phyloP scores from a whole-genome alignment of 2,113 vertebrate genomes.

The Pelmatolapia mariae region DNA sequence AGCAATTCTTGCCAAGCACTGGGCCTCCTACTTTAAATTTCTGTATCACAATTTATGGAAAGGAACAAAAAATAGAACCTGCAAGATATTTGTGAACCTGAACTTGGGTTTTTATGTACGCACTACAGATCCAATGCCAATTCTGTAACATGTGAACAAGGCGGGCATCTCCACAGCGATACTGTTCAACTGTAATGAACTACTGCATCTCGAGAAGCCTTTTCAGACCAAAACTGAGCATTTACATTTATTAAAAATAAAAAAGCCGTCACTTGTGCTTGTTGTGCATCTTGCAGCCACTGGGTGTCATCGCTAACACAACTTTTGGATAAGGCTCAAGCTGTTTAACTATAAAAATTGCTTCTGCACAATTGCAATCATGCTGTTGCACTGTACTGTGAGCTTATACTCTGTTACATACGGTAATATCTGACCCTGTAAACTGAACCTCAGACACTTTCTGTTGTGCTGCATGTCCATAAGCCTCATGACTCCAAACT shows the following conservation, averaged over 20 bases:
- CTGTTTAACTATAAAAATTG: not conserved
- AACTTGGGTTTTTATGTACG: not conserved
- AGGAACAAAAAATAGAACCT: not conserved
- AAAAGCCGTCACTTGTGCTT: not conserved
- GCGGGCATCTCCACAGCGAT: not conserved
- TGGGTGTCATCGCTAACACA: slow-evolving; percentile 25
- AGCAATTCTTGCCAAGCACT: not conserved
- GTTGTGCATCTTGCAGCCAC: not conserved
- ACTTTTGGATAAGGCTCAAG: not conserved
- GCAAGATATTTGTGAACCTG: not conserved
- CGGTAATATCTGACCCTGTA: not conserved
- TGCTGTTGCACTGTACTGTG: not conserved
- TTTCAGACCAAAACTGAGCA: not conserved
- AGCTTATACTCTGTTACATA: not conserved
- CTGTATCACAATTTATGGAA: not conserved
- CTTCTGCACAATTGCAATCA: not conserved
- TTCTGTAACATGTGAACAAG: not conserved
- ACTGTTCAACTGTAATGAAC: not conserved
- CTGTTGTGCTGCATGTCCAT: not conserved
- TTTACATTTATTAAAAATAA: not conserved
- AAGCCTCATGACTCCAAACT: not conserved
- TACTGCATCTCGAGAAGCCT: not conserved
- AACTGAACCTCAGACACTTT: not conserved
- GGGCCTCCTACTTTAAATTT: not conserved
- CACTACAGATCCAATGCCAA: not conserved